Evolutionary conservation across 2,113 vertebrate genomes (phyloP).

Genomic region (Thermophis baileyi): DNA sequence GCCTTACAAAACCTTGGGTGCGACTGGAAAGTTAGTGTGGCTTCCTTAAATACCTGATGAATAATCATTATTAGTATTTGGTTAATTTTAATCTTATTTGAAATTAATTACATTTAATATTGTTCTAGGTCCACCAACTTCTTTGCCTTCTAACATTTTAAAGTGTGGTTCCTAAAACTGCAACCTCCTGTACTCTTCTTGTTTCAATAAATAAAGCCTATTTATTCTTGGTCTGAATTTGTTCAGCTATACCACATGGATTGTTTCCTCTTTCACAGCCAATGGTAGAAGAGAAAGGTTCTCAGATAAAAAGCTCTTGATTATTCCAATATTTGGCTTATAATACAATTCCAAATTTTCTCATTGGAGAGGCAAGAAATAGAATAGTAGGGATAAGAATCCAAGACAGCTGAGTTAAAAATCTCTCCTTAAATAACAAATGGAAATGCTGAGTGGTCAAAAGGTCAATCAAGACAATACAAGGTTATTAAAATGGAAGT

Average conservation of each 20-base stretch:
- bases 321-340: background rate
- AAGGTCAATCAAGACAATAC: background rate
- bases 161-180: background rate
- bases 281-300: background rate
- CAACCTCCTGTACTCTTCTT: background rate
- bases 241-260: background rate
- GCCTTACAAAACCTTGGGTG: background rate
- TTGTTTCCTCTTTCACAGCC: background rate
- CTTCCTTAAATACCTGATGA: background rate
- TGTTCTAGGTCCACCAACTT: background rate
- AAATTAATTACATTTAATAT: background rate
- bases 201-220: background rate
- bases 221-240: background rate
- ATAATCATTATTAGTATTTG: background rate
- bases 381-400: background rate
- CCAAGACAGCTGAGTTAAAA: background rate
- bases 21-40: background rate
- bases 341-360: background rate
- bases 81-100: background rate
- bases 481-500: too few relatives aligned
- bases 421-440: background rate
- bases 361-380: background rate
- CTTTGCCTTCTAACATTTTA: background rate
- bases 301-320: background rate
- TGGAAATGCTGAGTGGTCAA: background rate